These are phyloP conservation scores for Peromyscus nudipes DNA, from an alignment of 2,797 vertebrate species.

Conservation along the genomic window DNA sequence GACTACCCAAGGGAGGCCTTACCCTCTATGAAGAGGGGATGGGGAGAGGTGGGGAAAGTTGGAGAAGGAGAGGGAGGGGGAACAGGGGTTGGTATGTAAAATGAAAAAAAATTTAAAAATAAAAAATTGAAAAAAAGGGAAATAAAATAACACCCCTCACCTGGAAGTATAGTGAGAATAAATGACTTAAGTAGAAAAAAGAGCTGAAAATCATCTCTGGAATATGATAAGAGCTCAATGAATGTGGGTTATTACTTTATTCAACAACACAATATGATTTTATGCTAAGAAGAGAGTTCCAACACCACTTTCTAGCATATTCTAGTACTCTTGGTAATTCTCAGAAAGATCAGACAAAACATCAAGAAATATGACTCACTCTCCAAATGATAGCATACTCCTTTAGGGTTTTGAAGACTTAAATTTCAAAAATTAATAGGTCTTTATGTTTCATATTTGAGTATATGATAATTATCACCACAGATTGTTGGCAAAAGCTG, in stretches of 20 bases:
- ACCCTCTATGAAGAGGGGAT: too few relatives aligned
- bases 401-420: constrained; percentile 1
- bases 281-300: not conserved
- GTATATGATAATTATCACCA: not conserved
- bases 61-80: too few relatives aligned
- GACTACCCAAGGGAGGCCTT: too few relatives aligned
- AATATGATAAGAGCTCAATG: not conserved
- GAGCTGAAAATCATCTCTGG: not conserved
- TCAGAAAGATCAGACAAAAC: not conserved
- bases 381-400: not conserved
- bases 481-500: constrained; percentile 25
- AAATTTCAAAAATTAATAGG: not conserved
- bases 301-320: not conserved
- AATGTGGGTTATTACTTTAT: not conserved
- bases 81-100: too few relatives aligned
- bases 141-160: not conserved
- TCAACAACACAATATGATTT: not conserved
- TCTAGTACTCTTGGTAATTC: not conserved
- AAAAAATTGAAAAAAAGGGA: too few relatives aligned
- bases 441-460: not conserved
- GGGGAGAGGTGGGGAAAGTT: too few relatives aligned
- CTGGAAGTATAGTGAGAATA: not conserved
- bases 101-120: too few relatives aligned
- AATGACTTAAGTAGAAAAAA: not conserved
- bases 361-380: not conserved